phyloP scores from a whole-genome alignment of 2,888 invertebrate species.

The Agonopterix heracliana region DNA sequence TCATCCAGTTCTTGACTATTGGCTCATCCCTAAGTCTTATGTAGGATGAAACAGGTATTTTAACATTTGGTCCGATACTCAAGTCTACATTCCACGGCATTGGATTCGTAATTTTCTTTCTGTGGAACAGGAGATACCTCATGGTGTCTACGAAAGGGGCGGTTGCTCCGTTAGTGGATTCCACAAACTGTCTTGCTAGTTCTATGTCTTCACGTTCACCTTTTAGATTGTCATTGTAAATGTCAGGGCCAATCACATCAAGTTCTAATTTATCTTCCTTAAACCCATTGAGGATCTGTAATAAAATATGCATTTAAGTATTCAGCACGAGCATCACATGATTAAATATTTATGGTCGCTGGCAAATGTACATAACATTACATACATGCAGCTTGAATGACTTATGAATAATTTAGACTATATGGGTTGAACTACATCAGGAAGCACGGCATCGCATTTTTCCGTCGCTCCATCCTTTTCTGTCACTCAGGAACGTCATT shows the following conservation, averaged over 20 bases:
- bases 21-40: slow-evolving; percentile 68
- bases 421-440: no score
- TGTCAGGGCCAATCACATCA: slow-evolving; percentile 77
- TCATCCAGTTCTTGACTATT: slow-evolving; percentile 49
- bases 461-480: no score
- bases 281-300: slow-evolving; percentile 69
- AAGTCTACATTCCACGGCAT: slow-evolving; percentile 80
- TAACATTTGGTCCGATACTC: slow-evolving; percentile 75
- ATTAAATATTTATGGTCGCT: no score
- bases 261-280: slow-evolving; percentile 75
- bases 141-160: slow-evolving; percentile 78
- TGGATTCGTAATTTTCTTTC: slow-evolving; percentile 64
- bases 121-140: slow-evolving; percentile 74
- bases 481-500: no score
- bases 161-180: slow-evolving; percentile 56
- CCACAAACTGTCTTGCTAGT: slow-evolving; percentile 51
- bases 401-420: no score
- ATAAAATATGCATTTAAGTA: slow-evolving; percentile 5
- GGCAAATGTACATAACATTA: no score
- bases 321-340: no score
- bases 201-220: slow-evolving; percentile 37
- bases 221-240: slow-evolving; percentile 48
- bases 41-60: slow-evolving; percentile 78
- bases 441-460: no score
- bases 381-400: neutral